These are phyloP conservation scores for Hippasteria phrygiana DNA, from an alignment of 53 echinoderm and acorn worm species.

Conservation along the genomic window DNA sequence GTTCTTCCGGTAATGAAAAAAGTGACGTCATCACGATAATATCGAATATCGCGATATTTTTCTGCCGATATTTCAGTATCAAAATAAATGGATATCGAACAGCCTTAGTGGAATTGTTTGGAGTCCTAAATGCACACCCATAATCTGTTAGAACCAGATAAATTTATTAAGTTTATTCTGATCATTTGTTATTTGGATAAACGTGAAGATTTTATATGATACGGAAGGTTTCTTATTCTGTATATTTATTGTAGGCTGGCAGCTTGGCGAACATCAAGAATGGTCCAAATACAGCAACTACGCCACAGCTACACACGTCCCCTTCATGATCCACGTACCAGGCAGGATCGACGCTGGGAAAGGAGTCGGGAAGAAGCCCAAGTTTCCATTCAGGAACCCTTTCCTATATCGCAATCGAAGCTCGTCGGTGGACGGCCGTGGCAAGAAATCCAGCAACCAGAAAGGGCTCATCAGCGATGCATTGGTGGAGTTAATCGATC, in stretches of 20 bases:
- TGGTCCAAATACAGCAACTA: conserved; percentile 91
- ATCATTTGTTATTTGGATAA: no score
- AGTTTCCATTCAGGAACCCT: conserved; percentile 66
- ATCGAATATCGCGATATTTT: no score
- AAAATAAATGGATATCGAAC: no score
- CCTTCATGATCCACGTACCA: conserved; percentile 88
- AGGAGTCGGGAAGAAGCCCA: background rate
- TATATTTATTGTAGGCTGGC: conserved; percentile 82
- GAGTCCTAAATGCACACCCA: no score
- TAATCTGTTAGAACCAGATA: no score
- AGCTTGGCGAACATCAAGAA: conserved; percentile 93
- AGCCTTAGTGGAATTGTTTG: no score
- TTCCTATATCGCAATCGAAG: background rate
- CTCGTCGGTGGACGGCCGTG: background rate
- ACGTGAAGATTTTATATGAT: no score
- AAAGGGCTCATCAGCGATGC: conserved; percentile 48
- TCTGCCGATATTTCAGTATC: no score
- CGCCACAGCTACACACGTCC: conserved; percentile 83
- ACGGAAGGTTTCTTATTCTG: background rate
- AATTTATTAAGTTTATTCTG: no score
- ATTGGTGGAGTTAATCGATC: conserved; percentile 87
- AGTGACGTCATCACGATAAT: no score
- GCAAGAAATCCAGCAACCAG: background rate
- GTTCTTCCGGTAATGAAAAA: no score
- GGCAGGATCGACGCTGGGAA: conserved; percentile 54